Conservation (phyloP, 2,888 invertebrate genomes). For the Penaeus monodon region DNA sequence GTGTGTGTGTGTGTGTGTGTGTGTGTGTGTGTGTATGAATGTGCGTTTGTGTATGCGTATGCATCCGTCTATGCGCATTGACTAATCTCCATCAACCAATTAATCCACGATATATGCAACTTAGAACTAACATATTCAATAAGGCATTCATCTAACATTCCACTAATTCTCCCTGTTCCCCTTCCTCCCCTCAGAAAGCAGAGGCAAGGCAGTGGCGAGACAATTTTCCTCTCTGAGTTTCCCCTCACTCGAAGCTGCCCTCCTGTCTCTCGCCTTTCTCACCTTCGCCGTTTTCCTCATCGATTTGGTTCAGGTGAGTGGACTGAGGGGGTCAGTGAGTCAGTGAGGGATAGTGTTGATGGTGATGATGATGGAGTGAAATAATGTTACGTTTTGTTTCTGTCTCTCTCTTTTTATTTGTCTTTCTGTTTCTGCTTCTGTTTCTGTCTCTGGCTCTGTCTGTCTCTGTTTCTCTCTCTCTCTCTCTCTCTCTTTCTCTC, state of each 20-base stretch:
- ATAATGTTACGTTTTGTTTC: no score
- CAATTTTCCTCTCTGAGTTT: slow-evolving; percentile 4
- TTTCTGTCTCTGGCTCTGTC: no score
- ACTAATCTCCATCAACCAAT: background rate
- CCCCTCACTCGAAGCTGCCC: slow-evolving; percentile 38
- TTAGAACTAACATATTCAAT: background rate
- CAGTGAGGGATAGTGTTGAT: no score
- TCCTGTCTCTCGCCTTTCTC: slow-evolving; percentile 52
- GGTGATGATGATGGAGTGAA: no score
- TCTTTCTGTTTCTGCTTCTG: no score
- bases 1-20: background rate
- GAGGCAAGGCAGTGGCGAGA: background rate
- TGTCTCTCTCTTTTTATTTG: no score
- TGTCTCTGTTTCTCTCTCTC: no score
- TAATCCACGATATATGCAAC: background rate
- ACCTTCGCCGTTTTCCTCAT: slow-evolving; percentile 55
- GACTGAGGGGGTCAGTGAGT: no score
- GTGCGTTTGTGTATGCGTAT: background rate
- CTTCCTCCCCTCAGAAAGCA: background rate
- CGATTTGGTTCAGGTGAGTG: slow-evolving; percentile 47
- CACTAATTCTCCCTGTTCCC: background rate
- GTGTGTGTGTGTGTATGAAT: background rate
- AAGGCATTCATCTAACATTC: background rate
- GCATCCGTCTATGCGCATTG: no score
- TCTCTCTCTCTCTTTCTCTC: no score